Evolutionary conservation across 2,797 vertebrate species (phyloP), one percentile per base, ranked within the genome.

Genomic region (Chanos chanos): DNA sequence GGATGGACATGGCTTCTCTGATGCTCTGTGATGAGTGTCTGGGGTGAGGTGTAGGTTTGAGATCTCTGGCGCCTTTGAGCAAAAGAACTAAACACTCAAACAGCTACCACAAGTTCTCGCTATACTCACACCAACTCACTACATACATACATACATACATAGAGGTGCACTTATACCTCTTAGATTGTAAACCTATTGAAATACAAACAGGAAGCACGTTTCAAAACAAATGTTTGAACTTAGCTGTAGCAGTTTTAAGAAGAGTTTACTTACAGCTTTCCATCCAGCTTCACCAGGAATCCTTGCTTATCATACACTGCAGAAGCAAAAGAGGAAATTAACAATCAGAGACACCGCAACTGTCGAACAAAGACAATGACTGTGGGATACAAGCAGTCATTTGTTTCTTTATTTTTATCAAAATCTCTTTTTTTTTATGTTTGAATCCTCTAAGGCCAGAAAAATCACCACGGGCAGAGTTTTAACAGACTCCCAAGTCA

Each of bases 261-360:
- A 21, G 12, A 53, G 4, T 49, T 13, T 90, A 94, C 93, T 95
- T 83, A 95, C 93, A 93, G 73, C 81, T 85, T 91, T 16, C 85
- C 83, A 69, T 94, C 91, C 83, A 94, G 80, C 78, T 91, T 92
- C 80, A 92, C 76, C 56, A 94, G 87, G 81, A 95, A 95, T 52
- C 93, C 94, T 82, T 94, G 86, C 25, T 87, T 89, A 80, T 95
- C 94, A 81, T 92, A 93, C 70, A 90, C 93, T 95, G 87, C 12
- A 19, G 72, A 64, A 50, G 66, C 50, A 49, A 70, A 50, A 4
- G 55, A 27, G 60, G 4, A 1, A 41, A 24, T n/a, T 15, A 53
- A 30, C 40, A 51, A 22, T 12, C 1, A 47, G 21, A 45, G 18
- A 21, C 1, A 25, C 33, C 3, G 7, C 28, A 58, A 21, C n/a